phyloP scores from a whole-genome alignment of 1,140 invertebrate genomes.

The Nautilus pompilius region DNA sequence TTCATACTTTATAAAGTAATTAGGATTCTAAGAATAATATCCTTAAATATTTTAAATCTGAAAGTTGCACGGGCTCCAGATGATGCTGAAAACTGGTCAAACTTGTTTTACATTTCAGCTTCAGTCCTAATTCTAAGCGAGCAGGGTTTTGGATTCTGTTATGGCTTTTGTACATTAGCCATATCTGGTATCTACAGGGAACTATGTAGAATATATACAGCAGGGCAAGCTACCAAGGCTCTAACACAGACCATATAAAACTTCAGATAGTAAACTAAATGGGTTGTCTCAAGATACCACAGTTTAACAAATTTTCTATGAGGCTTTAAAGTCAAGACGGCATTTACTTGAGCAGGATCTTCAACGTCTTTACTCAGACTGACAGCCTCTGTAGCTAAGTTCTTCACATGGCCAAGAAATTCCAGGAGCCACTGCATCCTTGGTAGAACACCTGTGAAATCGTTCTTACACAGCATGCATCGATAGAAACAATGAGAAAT shows the following conservation, averaged over 20 bases:
- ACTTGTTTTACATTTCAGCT: too few species aligned
- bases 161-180: background rate
- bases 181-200: background rate
- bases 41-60: too few species aligned
- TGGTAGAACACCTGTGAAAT: constrained; percentile 18
- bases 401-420: constrained; percentile 38
- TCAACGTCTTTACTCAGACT: constrained; percentile 18
- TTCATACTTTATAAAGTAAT: too few species aligned
- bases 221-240: background rate
- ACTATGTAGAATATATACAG: background rate
- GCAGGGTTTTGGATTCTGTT: too few species aligned
- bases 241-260: background rate
- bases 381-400: constrained; percentile 29
- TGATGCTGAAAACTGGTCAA: too few species aligned
- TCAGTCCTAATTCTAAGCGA: too few species aligned
- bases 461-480: constrained; percentile 10
- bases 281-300: background rate
- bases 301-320: background rate
- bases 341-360: constrained; percentile 13
- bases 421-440: constrained; percentile 41
- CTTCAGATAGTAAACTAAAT: background rate
- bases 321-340: background rate
- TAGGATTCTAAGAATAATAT: too few species aligned
- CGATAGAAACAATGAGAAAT: constrained; percentile 30
- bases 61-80: too few species aligned